Base-by-base conservation (phyloP, 2,797 vertebrate species). In the Nyctalus aviator region DNA sequence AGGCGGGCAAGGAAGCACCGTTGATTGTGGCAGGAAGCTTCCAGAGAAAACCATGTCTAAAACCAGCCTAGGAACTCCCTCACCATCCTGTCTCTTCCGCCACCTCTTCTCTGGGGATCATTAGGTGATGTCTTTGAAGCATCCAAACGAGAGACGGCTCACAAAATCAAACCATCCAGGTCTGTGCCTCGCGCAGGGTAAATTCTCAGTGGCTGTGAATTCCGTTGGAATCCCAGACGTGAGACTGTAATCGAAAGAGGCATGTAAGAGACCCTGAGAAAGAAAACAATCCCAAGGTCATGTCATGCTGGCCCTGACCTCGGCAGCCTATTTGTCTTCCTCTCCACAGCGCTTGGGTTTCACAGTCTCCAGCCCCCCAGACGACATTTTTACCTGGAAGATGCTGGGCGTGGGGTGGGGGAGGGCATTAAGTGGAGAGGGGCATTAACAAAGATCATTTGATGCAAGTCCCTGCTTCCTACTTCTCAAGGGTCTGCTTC, bases 401-500 rank as follows among this genome's bases (percentile, higher is more conserved):
- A 93, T 77, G 44, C 78, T 84, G 27, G 57, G 57, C 5, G 25
- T 2, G 23, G 25, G 57, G 20, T 1, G 8, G 92, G 55, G 88
- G 32, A 71, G 68, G 76, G 55, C 30, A 91, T 94, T 77, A 37
- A 30, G 79, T 93, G 86, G 79, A 94, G 64, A 89, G 85, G 53
- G 21, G 30, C 32, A 76, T 95, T 94, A 89, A 84, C 37, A 68
- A 95, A 95, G 76, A 90, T 71, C 83, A 73, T 18, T 75, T 68
- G 88, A 88, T 55, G 76, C 35, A 48, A 93, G 27, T 14, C 69
- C 46, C 73, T 5, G 12, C 46, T 27, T 97, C 71, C 95, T 88
- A 23, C 37, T 46, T 66, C 77, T 76, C 30, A 48, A 53, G 81
- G 84, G 13, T 89, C 96, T 97, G 93, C 90, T 94, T 96, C 68